Base-by-base conservation (phyloP, 1,140 invertebrate species). In the Drosophila busckii region DNA sequence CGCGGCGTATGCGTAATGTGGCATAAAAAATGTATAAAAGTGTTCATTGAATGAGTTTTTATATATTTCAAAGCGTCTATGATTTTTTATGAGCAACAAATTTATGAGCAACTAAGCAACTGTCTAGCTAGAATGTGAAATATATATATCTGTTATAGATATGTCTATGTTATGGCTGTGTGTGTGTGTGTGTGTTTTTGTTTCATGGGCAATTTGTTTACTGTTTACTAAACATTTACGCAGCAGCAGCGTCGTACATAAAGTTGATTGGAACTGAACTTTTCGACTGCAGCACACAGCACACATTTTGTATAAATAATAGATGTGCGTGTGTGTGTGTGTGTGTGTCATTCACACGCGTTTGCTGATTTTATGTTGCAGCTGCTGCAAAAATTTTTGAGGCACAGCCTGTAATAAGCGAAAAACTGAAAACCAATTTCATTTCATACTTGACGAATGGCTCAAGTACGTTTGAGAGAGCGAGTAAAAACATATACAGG, bases 81-180 rank as follows among this genome's bases (percentile, higher is more conserved):
- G 28, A 80, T 73, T 26, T 80, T 80, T 80, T 80, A 80, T 80
- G 82, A 65, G 68, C 63, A 38, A 80, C 60, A 63, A 54, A 80
- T 80, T 80, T 73, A 80, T 63, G 73, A 41, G 50, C 67, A 71
- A 62, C 71, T 78, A 62, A 61, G 61, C 66, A 37, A 54, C 63
- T 52, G 48, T 34, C 19, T 8, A 52, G 16, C 52, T 48, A 55
- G 48, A 38, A n/a, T n/a, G n/a, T n/a, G n/a, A n/a, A 38, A 10
- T 29, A 17, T 23, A 13, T 22, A 34, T 29, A 37, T 46, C 20
- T 8, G 8, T 40, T 16, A 17, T 20, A 22, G 7, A 12, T 8
- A 17, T 32, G 22, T 28, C 3, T 45, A 7, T 34, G 10, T 37
- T 32, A 10, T 45, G 13, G 31, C 4, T 42, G 9, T 56, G 2